Evolutionary conservation across 53 echinoderm and acorn worm species (phyloP), one percentile per base, ranked within the genome.

Genomic region (Zoroaster sp.): DNA sequence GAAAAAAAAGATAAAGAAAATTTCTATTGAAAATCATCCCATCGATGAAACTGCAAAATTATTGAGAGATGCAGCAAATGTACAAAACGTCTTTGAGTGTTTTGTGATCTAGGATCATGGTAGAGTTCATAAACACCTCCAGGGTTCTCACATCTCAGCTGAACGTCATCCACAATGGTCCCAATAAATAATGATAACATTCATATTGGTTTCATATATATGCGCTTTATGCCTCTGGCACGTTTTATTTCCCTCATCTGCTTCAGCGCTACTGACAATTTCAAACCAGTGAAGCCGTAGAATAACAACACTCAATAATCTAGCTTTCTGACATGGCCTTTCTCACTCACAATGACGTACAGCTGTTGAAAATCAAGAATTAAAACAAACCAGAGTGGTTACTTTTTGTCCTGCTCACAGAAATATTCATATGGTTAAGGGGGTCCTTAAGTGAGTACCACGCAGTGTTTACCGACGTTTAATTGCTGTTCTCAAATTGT

Each of bases 401-500:
- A 40, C 17, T 31, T 0, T 47, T n/a, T 75, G 31, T 46, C 34
- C 15, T 12, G 11, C 28, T 33, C 14, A 82, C 68, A 25, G 32
- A 31, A 82, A 40, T 28, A 66, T 67, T 69, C 67, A 52, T 32
- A 31, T 68, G 82, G 42, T 34, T 66, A 44, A 66, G 75, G 15
- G 68, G 5, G 67, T 68, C 32, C 69, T 54, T n/a, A 6, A 33
- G 41, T 5, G 28, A 82, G 68, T 21, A 41, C 68, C 9, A 14
- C 10, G 69, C 25, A 43, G 2, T 68, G 44, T 82, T 68, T 82
- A 17, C 69, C 44, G 20, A 49, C 32, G 77, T 51, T 78, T 78
- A 78, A 78, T 59, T 78, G 78, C 78, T 59, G 78, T 63, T 78
- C 78, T 55, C 37, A 63, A 63, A 78, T 78, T 54, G 36, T 59